Evolutionary conservation across 92 coral and sea anemone genomes (phyloP).

Genomic region (Diadumene lineata): DNA sequence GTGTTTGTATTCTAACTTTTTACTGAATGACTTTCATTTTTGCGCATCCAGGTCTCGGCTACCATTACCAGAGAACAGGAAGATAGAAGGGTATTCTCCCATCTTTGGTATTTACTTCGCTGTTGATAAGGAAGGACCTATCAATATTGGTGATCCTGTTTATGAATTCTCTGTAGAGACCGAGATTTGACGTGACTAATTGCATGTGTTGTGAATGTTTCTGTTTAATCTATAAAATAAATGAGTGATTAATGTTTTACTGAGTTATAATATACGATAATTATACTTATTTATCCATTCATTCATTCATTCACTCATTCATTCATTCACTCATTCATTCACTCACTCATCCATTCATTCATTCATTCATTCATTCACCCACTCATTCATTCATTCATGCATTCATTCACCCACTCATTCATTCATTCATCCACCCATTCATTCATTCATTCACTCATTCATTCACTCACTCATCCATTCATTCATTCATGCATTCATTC

Average conservation of each 20-base stretch:
- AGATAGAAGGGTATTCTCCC: slow-evolving; percentile 1
- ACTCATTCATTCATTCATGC: neutral
- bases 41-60: slow-evolving; percentile 4
- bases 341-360: neutral
- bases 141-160: slow-evolving; percentile 12
- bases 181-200: no score
- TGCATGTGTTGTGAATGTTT: no score
- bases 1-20: no score
- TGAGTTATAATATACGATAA: neutral
- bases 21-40: no score
- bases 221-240: neutral
- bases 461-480: neutral
- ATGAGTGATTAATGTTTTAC: neutral
- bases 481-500: neutral
- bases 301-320: neutral
- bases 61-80: slow-evolving; percentile 10
- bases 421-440: neutral
- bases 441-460: neutral
- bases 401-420: neutral
- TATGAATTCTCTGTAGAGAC: neutral
- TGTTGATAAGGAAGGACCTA: slow-evolving; percentile 7
- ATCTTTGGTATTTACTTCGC: slow-evolving; percentile 10
- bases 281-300: slow-evolving; percentile 2
- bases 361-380: neutral
- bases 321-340: neutral